Evolutionary conservation across 2,888 invertebrate species (phyloP), one percentile per base, ranked within the genome.

Genomic region (Limnephilus marmoratus): DNA sequence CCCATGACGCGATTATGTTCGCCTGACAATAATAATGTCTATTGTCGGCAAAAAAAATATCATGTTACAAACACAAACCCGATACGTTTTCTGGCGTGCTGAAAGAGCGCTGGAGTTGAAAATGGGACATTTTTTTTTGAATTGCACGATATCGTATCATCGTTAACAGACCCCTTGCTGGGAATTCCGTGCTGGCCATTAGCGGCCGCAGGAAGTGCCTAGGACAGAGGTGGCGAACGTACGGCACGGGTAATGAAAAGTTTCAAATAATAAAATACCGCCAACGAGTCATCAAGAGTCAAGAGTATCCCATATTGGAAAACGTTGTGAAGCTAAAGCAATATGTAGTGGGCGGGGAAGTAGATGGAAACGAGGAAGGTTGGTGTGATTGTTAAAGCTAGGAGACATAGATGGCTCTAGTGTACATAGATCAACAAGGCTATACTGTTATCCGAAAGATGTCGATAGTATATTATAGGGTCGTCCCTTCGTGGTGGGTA

Each of bases 141-240:
- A 68, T 68, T 68, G 68, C 68, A n/a, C 68, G 68, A 68, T 68
- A 68, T 68, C 68, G 68, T n/a, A 68, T 68, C 68, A 68, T 68
- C 68, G 24, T 68, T 68, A 68, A 68, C n/a, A n/a, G 68, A 68
- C 68, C 68, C 68, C 68, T 15, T 68, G 68, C 68, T 68, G 68
- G 68, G 68, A 68, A 68, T n/a, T 18, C 68, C 68, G 68, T 68
- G 24, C 7, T n/a, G 68, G 68, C 68, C 24, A 68, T 68, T 68
- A 68, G 68, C 68, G 68, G 68, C 18, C 68, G 24, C 68, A 68
- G 68, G 68, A 68, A 68, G 68, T 68, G 68, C 68, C 68, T 68
- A 68, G 68, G 68, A 68, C 68, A n/a, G 81, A n/a, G 68, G 80
- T 34, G 18, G 82, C 3, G 7, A 82, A 34, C 13, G 13, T 34